Evolutionary conservation across 2,888 invertebrate genomes (phyloP).

Genomic region (Anthophora plumipes): DNA sequence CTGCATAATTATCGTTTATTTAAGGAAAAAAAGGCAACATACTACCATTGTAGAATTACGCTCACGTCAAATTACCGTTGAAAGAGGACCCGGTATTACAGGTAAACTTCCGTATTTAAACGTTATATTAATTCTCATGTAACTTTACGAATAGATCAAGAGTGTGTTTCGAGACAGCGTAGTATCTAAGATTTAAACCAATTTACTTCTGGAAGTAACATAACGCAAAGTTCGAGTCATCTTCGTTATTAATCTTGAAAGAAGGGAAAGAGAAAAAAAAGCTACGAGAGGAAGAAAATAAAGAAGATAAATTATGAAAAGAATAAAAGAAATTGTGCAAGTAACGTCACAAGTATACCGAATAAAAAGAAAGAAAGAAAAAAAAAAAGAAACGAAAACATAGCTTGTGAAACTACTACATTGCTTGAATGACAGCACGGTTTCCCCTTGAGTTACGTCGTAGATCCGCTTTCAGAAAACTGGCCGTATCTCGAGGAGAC

Average conservation of each 20-base stretch:
- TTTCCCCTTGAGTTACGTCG: not conserved
- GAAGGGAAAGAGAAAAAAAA: too few relatives aligned
- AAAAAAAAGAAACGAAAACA: not conserved
- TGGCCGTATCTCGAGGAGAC: not conserved
- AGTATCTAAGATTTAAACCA: not conserved
- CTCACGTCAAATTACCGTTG: not conserved
- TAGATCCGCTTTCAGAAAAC: slow-evolving; percentile 23
- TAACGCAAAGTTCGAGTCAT: not conserved
- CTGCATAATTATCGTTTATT: not conserved
- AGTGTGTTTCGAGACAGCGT: not conserved
- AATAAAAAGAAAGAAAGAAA: too few relatives aligned
- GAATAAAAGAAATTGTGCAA: not conserved
- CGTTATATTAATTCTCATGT: not conserved
- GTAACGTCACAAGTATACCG: not conserved
- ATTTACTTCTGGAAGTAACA: not conserved
- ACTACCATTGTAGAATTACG: slow-evolving; percentile 1
- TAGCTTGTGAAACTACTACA: not conserved
- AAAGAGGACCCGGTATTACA: not conserved
- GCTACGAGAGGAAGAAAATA: too few relatives aligned
- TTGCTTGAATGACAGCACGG: slow-evolving; percentile 3
- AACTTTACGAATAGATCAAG: not conserved
- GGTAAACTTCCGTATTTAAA: not conserved
- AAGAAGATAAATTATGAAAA: not conserved
- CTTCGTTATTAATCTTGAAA: not conserved
- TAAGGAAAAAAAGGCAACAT: not conserved